phyloP scores from a whole-genome alignment of 2,797 vertebrate species.

The Premnoplex brunnescens region DNA sequence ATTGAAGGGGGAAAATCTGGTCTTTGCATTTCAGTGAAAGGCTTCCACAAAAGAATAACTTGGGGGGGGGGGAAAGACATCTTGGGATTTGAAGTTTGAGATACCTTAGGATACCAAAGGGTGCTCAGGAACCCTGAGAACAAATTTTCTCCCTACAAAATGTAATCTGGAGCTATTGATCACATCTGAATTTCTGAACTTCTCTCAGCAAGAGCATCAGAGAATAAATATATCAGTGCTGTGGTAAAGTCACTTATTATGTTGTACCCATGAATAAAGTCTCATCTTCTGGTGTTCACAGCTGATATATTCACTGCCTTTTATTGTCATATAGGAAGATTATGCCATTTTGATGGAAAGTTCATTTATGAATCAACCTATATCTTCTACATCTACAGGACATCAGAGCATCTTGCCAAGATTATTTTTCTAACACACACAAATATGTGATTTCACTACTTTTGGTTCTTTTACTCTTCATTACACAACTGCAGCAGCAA shows the following conservation, averaged over 20 bases:
- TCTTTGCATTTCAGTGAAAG: not conserved
- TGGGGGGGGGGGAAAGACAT: not conserved
- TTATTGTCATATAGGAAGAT: conserved; percentile 5
- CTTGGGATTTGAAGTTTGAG: not conserved
- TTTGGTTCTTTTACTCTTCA: conserved; percentile 20
- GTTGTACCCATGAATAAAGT: not conserved
- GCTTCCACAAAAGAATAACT: not conserved
- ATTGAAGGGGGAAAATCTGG: not conserved
- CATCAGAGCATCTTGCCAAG: not conserved
- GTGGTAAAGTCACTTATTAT: not conserved
- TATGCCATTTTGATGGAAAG: conserved; percentile 47
- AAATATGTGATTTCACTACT: conserved; percentile 14
- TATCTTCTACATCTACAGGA: not conserved
- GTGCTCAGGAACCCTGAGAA: not conserved
- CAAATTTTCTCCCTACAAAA: not conserved
- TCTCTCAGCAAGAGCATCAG: not conserved
- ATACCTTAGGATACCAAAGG: not conserved
- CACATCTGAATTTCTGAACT: not conserved
- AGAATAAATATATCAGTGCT: not conserved
- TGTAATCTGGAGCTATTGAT: not conserved
- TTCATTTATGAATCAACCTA: conserved; percentile 42
- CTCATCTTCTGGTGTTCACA: not conserved
- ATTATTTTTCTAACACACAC: not conserved
- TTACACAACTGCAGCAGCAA: conserved; percentile 26
- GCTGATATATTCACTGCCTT: not conserved